These are phyloP conservation scores for Trachelipus rathkii DNA, from an alignment of 1,140 invertebrate species.

Conservation along the genomic window DNA sequence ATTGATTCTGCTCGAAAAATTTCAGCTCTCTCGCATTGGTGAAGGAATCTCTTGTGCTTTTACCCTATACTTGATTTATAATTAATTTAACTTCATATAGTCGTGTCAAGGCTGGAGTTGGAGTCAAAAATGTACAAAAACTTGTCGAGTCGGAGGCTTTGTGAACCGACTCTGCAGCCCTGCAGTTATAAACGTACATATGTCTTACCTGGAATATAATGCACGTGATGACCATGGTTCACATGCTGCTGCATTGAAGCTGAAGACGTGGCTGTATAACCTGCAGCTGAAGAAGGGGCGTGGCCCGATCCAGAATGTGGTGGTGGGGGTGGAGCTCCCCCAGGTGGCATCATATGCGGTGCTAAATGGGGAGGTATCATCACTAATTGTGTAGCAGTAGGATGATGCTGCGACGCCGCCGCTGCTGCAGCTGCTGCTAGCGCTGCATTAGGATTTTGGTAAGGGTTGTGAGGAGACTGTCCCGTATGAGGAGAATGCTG, in stretches of 20 bases:
- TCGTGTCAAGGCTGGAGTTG: neutral
- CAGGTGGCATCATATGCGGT: conserved; percentile 29
- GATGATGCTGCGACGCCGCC: conserved; percentile 24
- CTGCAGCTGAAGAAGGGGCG: conserved; percentile 38
- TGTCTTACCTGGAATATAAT: conserved; percentile 31
- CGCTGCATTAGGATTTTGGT: conserved; percentile 28
- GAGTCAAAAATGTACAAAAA: neutral
- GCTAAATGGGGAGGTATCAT: conserved; percentile 22
- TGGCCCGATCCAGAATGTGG: conserved; percentile 34
- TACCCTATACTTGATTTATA: neutral
- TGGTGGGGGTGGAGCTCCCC: conserved; percentile 18
- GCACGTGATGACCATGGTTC: conserved; percentile 30
- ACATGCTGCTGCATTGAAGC: conserved; percentile 34
- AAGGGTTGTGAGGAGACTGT: conserved; percentile 44
- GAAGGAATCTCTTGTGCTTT: neutral
- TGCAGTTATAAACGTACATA: too few relatives aligned
- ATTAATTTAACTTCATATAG: neutral
- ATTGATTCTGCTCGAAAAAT: too few relatives aligned
- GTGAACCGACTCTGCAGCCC: too few relatives aligned
- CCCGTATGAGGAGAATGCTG: conserved; percentile 47
- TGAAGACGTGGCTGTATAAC: conserved; percentile 36
- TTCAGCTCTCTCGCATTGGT: too few relatives aligned
- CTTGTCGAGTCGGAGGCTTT: too few relatives aligned
- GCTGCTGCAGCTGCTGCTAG: conserved; percentile 12
- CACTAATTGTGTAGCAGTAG: conserved; percentile 31